A percentile compares a stretch with the other conserved stretches of the same genome.
These are phyloP conservation scores for Tonatia bakeri DNA, from an alignment of 2,113 vertebrate genomes.

Conservation along the genomic window DNA sequence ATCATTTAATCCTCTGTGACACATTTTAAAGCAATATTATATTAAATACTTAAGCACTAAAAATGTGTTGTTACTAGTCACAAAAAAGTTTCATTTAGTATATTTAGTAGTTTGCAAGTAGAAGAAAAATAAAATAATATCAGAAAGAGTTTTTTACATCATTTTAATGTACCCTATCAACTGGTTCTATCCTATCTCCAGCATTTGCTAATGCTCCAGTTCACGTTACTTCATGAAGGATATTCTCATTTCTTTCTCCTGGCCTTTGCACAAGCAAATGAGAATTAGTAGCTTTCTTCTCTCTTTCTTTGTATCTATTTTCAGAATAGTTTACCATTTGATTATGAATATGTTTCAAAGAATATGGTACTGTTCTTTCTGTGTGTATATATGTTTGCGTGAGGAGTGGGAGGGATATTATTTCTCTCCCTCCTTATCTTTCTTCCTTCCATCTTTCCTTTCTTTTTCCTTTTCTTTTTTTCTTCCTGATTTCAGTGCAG, in stretches of 20 bases:
- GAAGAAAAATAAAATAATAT: neutral
- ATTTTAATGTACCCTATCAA: neutral
- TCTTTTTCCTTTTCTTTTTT: too few species aligned
- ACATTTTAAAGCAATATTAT: neutral
- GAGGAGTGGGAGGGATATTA: neutral
- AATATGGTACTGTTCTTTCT: neutral
- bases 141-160: neutral
- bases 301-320: neutral
- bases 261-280: neutral
- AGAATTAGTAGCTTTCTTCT: neutral
- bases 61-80: neutral
- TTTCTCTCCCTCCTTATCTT: too few species aligned
- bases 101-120: neutral
- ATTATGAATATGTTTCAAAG: neutral
- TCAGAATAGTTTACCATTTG: neutral
- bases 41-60: neutral
- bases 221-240: neutral
- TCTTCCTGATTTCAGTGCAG: neutral
- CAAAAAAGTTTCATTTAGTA: neutral
- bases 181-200: neutral
- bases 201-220: neutral
- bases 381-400: fast-evolving
- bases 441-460: neutral
- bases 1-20: neutral
- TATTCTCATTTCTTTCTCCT: neutral